Evolutionary conservation across 2,113 vertebrate genomes (phyloP).

Genomic region (Hyla sarda): DNA sequence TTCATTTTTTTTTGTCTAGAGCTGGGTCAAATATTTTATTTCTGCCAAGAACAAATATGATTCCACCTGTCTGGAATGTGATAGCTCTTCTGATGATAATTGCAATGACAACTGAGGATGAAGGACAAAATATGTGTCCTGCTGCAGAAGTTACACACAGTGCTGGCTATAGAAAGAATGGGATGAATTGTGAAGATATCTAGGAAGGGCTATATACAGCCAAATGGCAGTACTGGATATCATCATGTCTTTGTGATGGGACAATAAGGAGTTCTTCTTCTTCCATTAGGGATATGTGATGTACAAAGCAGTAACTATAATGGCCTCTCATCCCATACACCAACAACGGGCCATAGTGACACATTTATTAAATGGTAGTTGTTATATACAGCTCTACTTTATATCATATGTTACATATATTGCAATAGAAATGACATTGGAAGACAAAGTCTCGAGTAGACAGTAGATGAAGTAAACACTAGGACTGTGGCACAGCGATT

Average conservation of each 20-base stretch:
- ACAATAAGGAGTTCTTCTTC: not conserved
- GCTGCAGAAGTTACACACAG: slow-evolving; percentile 66
- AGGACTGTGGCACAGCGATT: not conserved
- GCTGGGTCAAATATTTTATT: slow-evolving; percentile 71
- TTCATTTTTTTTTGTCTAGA: slow-evolving; percentile 69
- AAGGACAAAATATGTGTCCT: slow-evolving; percentile 77
- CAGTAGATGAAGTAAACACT: not conserved
- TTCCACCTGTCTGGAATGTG: slow-evolving; percentile 75
- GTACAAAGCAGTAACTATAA: not conserved
- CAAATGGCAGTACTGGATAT: not conserved
- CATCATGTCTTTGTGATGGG: slow-evolving; percentile 4
- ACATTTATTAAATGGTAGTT: not conserved
- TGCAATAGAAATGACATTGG: not conserved
- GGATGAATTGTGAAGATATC: not conserved
- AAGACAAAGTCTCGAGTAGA: not conserved
- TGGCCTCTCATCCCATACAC: not conserved
- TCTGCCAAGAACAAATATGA: slow-evolving; percentile 72
- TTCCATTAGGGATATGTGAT: not conserved
- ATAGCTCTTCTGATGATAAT: slow-evolving; percentile 75
- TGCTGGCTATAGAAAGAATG: slow-evolving; percentile 55
- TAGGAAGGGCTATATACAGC: not conserved
- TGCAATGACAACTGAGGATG: slow-evolving; percentile 73
- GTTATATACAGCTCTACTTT: not conserved
- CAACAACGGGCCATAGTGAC: not conserved
- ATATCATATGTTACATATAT: not conserved